Evolutionary conservation across 2,888 invertebrate genomes (phyloP).

Genomic region (Loripinus fragilis): DNA sequence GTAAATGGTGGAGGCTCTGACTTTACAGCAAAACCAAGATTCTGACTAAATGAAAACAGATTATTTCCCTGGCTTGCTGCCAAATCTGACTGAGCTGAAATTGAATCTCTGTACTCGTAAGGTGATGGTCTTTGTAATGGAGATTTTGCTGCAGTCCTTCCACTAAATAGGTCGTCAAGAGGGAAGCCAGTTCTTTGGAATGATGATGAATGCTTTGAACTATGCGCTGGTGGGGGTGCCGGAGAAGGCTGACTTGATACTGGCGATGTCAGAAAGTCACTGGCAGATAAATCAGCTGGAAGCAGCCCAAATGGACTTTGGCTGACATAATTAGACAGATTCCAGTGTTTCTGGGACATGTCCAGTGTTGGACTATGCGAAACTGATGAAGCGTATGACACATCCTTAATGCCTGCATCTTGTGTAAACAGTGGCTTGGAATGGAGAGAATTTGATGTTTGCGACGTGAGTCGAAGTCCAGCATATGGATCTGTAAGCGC

Average conservation of each 20-base stretch:
- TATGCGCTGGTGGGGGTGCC: conserved; percentile 80
- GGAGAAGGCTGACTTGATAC: conserved; percentile 48
- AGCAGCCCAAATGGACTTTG: conserved; percentile 55
- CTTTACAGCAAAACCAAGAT: conserved; percentile 35
- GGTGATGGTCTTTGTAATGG: conserved; percentile 36
- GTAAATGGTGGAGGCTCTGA: conserved; percentile 31
- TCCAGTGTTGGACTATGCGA: conserved; percentile 29
- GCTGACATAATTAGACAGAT: conserved; percentile 67
- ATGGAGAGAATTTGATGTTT: conserved; percentile 31
- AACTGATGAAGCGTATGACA: conserved; percentile 20
- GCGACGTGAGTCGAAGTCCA: conserved; percentile 41
- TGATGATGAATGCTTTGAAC: conserved; percentile 62
- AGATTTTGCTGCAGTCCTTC: conserved; percentile 48
- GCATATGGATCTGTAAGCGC: conserved; percentile 48
- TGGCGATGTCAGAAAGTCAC: conserved; percentile 35
- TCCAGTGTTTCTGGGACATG: conserved; percentile 61
- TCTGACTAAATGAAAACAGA: conserved; percentile 43
- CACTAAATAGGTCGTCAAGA: conserved; percentile 42
- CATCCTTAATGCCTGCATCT: conserved; percentile 41
- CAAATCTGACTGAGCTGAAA: conserved; percentile 31
- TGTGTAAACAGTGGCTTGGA: conserved; percentile 54
- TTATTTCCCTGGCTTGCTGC: conserved; percentile 18
- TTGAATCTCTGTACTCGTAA: conserved; percentile 46
- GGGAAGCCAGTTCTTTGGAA: conserved; percentile 71
- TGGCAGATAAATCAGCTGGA: conserved; percentile 42